Conservation (phyloP, 37 sponge, comb jelly and placozoan genomes). For the Spongilla lacustris region DNA sequence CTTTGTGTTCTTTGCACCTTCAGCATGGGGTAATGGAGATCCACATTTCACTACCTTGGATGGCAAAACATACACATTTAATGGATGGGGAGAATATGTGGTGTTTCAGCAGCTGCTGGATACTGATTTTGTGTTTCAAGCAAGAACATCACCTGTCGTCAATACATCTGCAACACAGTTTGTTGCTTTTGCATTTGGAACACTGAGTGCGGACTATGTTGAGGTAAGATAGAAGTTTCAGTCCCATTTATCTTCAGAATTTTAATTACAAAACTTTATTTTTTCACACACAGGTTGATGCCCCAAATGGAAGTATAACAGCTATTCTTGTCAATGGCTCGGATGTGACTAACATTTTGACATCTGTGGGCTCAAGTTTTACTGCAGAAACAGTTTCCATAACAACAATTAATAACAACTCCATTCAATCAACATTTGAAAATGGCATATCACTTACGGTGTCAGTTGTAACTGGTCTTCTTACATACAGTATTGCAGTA, state of each 20-base stretch:
- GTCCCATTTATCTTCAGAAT: too few species aligned
- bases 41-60: slow-evolving; percentile 81
- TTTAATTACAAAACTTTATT: too few species aligned
- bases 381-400: background rate
- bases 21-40: slow-evolving; percentile 72
- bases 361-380: slow-evolving; percentile 19
- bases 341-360: slow-evolving; percentile 26
- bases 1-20: too few species aligned
- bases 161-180: slow-evolving; percentile 53
- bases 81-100: slow-evolving; percentile 75
- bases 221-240: background rate
- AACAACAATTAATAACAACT: background rate
- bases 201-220: background rate
- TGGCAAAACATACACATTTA: slow-evolving; percentile 72
- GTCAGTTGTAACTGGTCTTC: background rate
- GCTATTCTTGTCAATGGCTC: slow-evolving; percentile 14
- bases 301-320: background rate
- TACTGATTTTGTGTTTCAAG: slow-evolving; percentile 33
- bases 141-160: slow-evolving; percentile 36
- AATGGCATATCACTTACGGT: slow-evolving; percentile 33
- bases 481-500: slow-evolving; percentile 14
- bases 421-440: slow-evolving; percentile 15
- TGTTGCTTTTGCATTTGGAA: slow-evolving; percentile 50
- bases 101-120: slow-evolving; percentile 1
- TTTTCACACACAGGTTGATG: background rate